Base-by-base conservation (phyloP, 2,888 invertebrate genomes). In the Chloromyia formosa region DNA sequence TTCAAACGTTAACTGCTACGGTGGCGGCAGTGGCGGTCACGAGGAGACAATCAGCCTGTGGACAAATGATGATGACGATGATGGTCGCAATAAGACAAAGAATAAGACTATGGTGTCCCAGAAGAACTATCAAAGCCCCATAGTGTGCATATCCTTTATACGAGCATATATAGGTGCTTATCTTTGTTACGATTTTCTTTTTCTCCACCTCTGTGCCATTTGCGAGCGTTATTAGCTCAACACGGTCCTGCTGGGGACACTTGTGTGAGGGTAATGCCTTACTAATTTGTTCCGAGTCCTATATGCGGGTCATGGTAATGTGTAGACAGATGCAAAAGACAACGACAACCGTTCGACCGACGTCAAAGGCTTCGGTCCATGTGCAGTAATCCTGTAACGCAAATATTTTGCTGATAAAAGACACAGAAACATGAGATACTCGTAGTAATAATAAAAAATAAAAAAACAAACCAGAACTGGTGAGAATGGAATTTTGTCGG, bases 21-120 rank as follows among this genome's bases (percentile, higher is more conserved):
- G 56, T 20, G 18, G 18, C 20, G 2, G 27, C 27, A 35, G 27
- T 7, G n/a, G 27, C 27, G 27, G 7, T 7, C 27, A 69, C 54
- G 40, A 69, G 4, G 40, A 71, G 56, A 42, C 71, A 56, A 71
- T 71, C 35, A 71, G 20, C 66, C 18, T 66, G 27, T 35, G 66
- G 66, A 66, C 66, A 66, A 66, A 66, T 66, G 56, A 71, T 56
- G 69, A 69, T 68, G 68, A 68, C 23, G 69, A 35, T 23, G 68
- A 69, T 54, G 54, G 27, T 54, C 54, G n/a, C 54, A 12, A 16
- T 14, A 64, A 54, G 14, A 27, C 49, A 68, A 68, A 53, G 53
- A 68, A 68, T 45, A 42, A 66, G 27, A 35, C 27, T 4, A 35
- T 35, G 2, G 27, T 35, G 2, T 45, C 35, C 22, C n/a, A 49